These are phyloP conservation scores for Sebastes itinus DNA, from an alignment of 2,797 vertebrate genomes.

Conservation along the genomic window DNA sequence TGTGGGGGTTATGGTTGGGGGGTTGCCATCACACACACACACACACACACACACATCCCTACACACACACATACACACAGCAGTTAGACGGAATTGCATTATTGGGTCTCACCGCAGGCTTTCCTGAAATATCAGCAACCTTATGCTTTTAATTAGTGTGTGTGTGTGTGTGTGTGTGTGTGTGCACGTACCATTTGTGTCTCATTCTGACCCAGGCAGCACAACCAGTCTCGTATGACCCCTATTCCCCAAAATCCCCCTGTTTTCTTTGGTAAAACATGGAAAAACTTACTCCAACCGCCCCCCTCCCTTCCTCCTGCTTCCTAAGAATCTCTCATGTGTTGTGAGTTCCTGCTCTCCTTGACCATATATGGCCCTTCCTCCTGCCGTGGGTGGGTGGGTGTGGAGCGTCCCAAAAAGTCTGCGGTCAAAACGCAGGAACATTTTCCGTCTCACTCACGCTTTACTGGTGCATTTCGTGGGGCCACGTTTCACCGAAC, in stretches of 20 bases:
- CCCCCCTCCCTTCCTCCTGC: slow-evolving; percentile 43
- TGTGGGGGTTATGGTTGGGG: slow-evolving; percentile 10
- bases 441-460: slow-evolving; percentile 60
- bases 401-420: slow-evolving; percentile 53
- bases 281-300: slow-evolving; percentile 64
- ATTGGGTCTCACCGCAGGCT: slow-evolving; percentile 67
- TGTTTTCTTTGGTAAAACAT: slow-evolving; percentile 73
- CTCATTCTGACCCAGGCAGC: slow-evolving; percentile 58
- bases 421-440: slow-evolving; percentile 63
- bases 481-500: slow-evolving; percentile 14
- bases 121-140: slow-evolving; percentile 77
- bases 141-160: slow-evolving; percentile 76
- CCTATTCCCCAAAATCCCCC: slow-evolving; percentile 52
- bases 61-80: slow-evolving; percentile 6
- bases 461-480: slow-evolving; percentile 41
- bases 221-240: slow-evolving; percentile 57
- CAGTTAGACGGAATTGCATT: slow-evolving; percentile 58
- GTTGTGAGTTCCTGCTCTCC: slow-evolving; percentile 48
- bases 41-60: slow-evolving; percentile 13
- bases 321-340: slow-evolving; percentile 59
- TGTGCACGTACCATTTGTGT: slow-evolving; percentile 52
- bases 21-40: slow-evolving; percentile 12
- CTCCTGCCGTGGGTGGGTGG: slow-evolving; percentile 56
- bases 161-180: neutral
- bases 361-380: slow-evolving; percentile 68